Evolutionary conservation across 2,888 invertebrate species (phyloP), one percentile per base, ranked within the genome.

Genomic region (Pantelozetes paolii): DNA sequence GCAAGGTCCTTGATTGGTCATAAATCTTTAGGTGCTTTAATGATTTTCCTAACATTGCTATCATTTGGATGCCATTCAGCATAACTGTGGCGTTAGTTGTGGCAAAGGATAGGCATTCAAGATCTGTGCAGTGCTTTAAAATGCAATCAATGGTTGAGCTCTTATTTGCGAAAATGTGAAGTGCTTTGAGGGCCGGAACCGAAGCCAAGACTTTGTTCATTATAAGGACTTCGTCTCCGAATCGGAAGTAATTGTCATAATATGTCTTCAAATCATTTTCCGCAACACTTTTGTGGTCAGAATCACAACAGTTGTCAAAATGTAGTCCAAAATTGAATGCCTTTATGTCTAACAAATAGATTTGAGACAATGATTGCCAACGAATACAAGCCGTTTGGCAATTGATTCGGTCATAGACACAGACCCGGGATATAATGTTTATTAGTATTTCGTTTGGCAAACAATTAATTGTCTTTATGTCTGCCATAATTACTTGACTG

Each of bases 371-470:
- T 62, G 3, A 13, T 62, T 62, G 30, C 62, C 62, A 62, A 8
- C 62, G 62, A 62, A 8, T 20, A 32, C 62, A 26, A 6, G 32
- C 62, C 8, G 9, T 5, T 30, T 15, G 1, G 18, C 62, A 62
- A 15, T 18, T 62, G 18, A 62, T 62, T 30, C 18, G 11, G 32
- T 62, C 62, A 18, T 30, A 62, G 18, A 30, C 62, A 62, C 62
- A 30, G 6, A 62, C 6, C 18, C n/a, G 30, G 1, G 62, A 62
- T 6, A 62, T 62, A 32, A 62, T 32, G 2, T 62, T 18, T 15
- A 62, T 32, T 32, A 62, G 18, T 11, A 62, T 9, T 18, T 62
- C 62, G n/a, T 62, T 62, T 32, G 62, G 62, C 30, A 62, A 30
- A 62, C 62, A 32, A 62, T 62, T 62, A 8, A 62, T 30, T 30